phyloP scores from a whole-genome alignment of 92 coral and sea anemone genomes.

The Actinernus sp. region DNA sequence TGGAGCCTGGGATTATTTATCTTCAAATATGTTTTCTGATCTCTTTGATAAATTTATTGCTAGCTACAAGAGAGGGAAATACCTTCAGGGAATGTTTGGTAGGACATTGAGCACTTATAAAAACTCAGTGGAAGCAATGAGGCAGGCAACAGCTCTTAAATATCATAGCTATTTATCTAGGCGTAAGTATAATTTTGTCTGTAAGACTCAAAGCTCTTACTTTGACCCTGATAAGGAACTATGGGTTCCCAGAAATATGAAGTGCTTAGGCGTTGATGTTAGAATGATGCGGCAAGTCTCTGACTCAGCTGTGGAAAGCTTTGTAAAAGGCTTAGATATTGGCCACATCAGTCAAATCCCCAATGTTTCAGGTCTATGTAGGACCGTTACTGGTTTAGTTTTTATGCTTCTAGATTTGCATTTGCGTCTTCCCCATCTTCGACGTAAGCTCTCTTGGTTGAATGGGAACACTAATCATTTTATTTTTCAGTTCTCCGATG shows the following conservation, averaged over 20 bases:
- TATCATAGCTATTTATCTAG: constrained; percentile 54
- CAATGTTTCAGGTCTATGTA: constrained; percentile 1
- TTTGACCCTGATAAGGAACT: constrained; percentile 53
- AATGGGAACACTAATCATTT: constrained; percentile 19
- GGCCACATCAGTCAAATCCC: constrained; percentile 14
- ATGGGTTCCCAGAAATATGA: constrained; percentile 57
- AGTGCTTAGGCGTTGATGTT: constrained; percentile 29
- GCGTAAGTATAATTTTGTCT: constrained; percentile 29
- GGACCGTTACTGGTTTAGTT: constrained; percentile 18
- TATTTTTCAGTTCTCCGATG: no score
- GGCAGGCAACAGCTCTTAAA: constrained; percentile 43
- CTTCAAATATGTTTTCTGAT: constrained; percentile 43
- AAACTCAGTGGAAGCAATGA: constrained; percentile 53
- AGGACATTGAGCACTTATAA: constrained; percentile 39
- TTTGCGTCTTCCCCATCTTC: constrained; percentile 6
- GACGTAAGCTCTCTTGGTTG: constrained; percentile 29
- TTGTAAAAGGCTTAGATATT: constrained; percentile 6
- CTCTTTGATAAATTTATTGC: constrained; percentile 46
- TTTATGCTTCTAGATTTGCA: constrained; percentile 24
- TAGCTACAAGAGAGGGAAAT: constrained; percentile 58
- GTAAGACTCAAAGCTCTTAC: constrained; percentile 47
- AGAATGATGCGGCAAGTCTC: constrained; percentile 1
- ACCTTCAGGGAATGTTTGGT: constrained; percentile 74
- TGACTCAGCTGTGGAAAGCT: constrained; percentile 3
- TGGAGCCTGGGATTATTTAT: constrained; percentile 82